Evolutionary conservation across 2,888 invertebrate genomes (phyloP).

Genomic region (Drosophila rubida): DNA sequence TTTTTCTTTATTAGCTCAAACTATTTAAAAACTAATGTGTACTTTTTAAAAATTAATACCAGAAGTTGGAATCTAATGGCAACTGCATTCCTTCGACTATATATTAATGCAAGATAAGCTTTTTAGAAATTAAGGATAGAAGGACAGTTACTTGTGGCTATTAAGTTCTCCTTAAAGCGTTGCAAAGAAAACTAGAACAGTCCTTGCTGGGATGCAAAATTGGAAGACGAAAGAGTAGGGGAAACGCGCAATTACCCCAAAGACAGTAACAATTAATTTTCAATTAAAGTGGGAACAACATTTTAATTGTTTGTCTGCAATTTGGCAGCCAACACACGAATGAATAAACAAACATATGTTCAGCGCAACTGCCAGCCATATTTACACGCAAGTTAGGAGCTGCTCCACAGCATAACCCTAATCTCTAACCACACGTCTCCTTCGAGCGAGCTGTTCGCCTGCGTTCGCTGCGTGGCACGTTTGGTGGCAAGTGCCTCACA

Average conservation of each 20-base stretch:
- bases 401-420: background rate
- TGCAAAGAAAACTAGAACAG: background rate
- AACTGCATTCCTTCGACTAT: too few species aligned
- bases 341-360: slow-evolving; percentile 76
- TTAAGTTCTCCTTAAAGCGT: background rate
- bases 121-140: too few species aligned
- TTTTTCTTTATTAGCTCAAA: too few species aligned
- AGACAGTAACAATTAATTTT: slow-evolving; percentile 78
- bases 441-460: slow-evolving; percentile 31
- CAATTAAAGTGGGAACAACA: slow-evolving; percentile 76
- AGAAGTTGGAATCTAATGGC: too few species aligned
- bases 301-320: slow-evolving; percentile 81
- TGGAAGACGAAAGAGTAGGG: background rate
- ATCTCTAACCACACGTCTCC: background rate
- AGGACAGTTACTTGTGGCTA: too few species aligned
- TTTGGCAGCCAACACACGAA: slow-evolving; percentile 42
- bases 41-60: too few species aligned
- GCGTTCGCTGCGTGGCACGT: slow-evolving; percentile 51
- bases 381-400: slow-evolving; percentile 49
- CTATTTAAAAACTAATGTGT: too few species aligned
- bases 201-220: background rate
- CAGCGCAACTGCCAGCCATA: slow-evolving; percentile 37
- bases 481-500: slow-evolving; percentile 40
- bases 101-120: too few species aligned
- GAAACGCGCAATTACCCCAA: slow-evolving; percentile 1